These are phyloP conservation scores for Pitta sordida DNA, from an alignment of 2,113 vertebrate genomes.

Conservation along the genomic window DNA sequence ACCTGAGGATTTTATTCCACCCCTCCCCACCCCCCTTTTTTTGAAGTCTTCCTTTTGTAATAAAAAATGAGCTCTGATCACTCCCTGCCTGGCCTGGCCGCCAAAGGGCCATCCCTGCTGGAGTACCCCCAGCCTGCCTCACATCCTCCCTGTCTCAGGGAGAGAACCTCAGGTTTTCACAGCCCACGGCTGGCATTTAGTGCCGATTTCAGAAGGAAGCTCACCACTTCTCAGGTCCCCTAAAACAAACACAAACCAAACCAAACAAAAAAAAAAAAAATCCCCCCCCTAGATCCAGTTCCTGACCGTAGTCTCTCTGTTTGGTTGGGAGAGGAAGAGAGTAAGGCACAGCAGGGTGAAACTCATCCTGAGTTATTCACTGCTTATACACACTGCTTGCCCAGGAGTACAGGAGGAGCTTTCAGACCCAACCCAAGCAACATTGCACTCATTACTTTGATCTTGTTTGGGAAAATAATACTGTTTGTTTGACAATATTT, in stretches of 20 bases:
- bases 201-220: slow-evolving; percentile 43
- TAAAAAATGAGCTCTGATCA: slow-evolving; percentile 63
- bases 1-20: slow-evolving; percentile 49
- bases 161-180: slow-evolving; percentile 74
- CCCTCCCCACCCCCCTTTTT: neutral
- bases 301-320: neutral
- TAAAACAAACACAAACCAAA: neutral
- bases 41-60: slow-evolving; percentile 55
- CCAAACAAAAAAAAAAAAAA: no score
- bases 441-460: neutral
- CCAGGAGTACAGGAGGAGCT: neutral
- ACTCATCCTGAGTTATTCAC: neutral
- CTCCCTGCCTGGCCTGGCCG: slow-evolving; percentile 14
- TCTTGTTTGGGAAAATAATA: neutral
- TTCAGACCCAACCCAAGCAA: neutral
- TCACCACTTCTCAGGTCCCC: slow-evolving; percentile 14
- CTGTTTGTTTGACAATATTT: neutral
- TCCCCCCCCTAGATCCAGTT: neutral
- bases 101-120: slow-evolving; percentile 60
- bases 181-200: slow-evolving; percentile 74
- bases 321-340: slow-evolving; percentile 4
- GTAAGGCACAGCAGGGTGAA: neutral
- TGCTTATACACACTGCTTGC: neutral
- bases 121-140: neutral
- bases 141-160: neutral